Base-by-base conservation (phyloP, 2,888 invertebrate genomes). In the Melanostoma scalare region DNA sequence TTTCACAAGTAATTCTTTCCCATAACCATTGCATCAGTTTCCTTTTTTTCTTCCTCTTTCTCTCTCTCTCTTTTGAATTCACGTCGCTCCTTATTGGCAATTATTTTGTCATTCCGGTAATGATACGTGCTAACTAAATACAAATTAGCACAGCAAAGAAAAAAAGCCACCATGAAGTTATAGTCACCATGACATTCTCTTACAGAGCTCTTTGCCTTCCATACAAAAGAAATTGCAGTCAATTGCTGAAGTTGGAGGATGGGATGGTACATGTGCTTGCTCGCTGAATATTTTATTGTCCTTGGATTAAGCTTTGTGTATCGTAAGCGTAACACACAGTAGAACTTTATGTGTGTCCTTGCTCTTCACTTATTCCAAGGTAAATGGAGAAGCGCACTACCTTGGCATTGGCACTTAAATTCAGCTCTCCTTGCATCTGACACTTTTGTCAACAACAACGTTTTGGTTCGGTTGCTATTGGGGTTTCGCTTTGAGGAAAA, bases 41-140 rank as follows among this genome's bases (percentile, higher is more conserved):
- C 1, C 20, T 20, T 20, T 20, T 20, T 20, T 20, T 20, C n/a
- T 33, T 67, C 10, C 30, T 31, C 48, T 8, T 4, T 33, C 4
- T 36, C 38, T 30, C 38, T 30, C 38, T 38, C 5, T 50, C 48
- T 48, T 48, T 50, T 56, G 33, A 55, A 61, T 53, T 65, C 55
- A 71, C 52, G 67, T 56, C 48, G 60, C 9, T 84, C 75, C 79
- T 84, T 84, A 84, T 84, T 84, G 84, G 60, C 84, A 84, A 84
- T 84, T 84, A 79, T 79, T 84, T 75, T 61, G 84, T 84, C 84
- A 79, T 84, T 79, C 69, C 79, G 79, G 84, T 84, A 84, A 84
- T 84, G 84, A 84, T 84, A 84, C 84, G 84, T 84, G 84, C 84
- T 84, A 84, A 79, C 84, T 84, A 84, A 84, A 79, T 84, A 84